Conservation (phyloP, 2,888 invertebrate genomes). For the Alitta virens region DNA sequence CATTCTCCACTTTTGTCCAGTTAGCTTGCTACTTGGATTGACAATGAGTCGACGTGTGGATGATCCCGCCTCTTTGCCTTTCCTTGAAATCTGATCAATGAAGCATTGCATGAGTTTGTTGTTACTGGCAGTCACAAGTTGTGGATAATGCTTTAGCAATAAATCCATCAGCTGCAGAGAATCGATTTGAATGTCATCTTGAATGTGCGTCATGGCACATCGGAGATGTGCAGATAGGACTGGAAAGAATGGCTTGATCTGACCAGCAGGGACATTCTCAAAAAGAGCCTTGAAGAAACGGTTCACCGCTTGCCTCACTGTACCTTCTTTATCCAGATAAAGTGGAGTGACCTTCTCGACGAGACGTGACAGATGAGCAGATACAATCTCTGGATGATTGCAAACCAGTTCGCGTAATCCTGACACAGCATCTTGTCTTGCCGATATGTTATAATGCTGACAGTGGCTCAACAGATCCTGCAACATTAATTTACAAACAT, state of each 20-base stretch:
- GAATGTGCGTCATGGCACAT: constrained; percentile 88
- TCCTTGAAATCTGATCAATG: constrained; percentile 75
- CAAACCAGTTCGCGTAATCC: constrained; percentile 63
- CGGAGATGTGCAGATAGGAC: constrained; percentile 76
- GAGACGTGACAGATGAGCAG: constrained; percentile 67
- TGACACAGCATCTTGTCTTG: constrained; percentile 65
- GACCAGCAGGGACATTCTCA: constrained; percentile 28
- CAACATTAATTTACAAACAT: too few species aligned
- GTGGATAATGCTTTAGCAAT: constrained; percentile 69
- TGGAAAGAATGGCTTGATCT: constrained; percentile 69
- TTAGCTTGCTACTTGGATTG: constrained; percentile 69
- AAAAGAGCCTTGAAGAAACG: constrained; percentile 57
- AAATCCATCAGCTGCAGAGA: constrained; percentile 77
- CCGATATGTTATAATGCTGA: constrained; percentile 73
- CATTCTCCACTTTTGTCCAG: constrained; percentile 61
- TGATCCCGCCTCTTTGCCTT: constrained; percentile 56
- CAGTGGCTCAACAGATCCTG: constrained; percentile 71
- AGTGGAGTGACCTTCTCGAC: constrained; percentile 70
- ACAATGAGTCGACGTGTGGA: constrained; percentile 18
- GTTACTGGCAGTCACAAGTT: constrained; percentile 68
- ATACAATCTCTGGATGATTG: constrained; percentile 59
- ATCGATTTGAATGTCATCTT: constrained; percentile 77
- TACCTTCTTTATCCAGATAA: constrained; percentile 70
- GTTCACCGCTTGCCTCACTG: constrained; percentile 60
- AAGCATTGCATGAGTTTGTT: constrained; percentile 76